A percentile compares a stretch with the other conserved stretches of the same genome.
phyloP scores from a whole-genome alignment of 2,113 vertebrate species.

The Cynopterus brachyotis region DNA sequence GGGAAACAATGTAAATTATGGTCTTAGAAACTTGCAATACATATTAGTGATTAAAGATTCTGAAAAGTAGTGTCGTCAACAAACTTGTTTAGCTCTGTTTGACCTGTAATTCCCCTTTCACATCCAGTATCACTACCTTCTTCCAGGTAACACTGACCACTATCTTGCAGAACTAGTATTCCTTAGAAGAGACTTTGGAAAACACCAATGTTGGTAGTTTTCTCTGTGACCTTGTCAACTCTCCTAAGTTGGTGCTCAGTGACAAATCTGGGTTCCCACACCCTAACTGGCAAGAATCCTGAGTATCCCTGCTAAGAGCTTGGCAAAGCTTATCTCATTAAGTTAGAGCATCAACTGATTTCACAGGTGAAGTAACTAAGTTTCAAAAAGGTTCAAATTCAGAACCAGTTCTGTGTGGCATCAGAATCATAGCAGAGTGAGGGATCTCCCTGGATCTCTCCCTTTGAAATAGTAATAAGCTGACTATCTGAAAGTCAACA shows the following conservation, averaged over 20 bases:
- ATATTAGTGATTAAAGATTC: neutral
- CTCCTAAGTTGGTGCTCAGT: neutral
- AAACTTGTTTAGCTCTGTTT: neutral
- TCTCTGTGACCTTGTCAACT: neutral
- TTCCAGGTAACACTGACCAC: neutral
- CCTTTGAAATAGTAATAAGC: too few relatives aligned
- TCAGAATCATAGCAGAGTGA: too few relatives aligned
- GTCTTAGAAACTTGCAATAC: neutral
- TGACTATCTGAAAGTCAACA: too few relatives aligned
- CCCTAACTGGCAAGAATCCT: neutral
- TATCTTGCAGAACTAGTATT: neutral
- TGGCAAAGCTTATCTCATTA: neutral
- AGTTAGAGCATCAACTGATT: neutral
- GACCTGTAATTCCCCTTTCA: neutral
- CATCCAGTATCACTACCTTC: neutral
- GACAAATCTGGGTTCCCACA: neutral
- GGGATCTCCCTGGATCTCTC: too few relatives aligned
- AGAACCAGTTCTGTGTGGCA: neutral
- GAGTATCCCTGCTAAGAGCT: neutral
- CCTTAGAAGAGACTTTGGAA: neutral
- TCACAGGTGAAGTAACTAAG: neutral
- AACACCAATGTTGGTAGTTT: neutral
- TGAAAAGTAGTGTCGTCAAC: neutral
- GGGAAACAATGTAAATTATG: neutral
- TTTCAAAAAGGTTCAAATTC: neutral